Conservation (phyloP, 2,113 vertebrate species). For the Laticauda colubrina region DNA sequence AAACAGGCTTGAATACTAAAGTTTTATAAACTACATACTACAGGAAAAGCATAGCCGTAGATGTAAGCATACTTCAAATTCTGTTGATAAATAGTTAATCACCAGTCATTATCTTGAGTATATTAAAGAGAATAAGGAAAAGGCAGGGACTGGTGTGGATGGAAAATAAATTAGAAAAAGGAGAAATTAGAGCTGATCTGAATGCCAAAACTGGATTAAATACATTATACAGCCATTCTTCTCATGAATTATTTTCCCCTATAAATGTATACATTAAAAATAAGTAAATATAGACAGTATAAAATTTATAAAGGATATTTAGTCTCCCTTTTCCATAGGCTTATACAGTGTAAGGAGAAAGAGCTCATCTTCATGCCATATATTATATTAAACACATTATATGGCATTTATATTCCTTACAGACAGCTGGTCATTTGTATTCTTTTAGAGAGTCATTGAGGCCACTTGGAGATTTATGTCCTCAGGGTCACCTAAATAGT, state of each 20-base stretch:
- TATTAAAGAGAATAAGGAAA: neutral
- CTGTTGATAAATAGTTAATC: neutral
- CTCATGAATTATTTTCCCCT: neutral
- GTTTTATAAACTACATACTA: neutral
- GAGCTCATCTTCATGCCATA: too few relatives aligned
- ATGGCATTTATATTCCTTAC: too few relatives aligned
- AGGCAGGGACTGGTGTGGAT: neutral
- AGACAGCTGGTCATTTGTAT: too few relatives aligned
- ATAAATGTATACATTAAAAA: neutral
- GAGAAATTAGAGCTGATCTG: neutral
- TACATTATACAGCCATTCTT: neutral
- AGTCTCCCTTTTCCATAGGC: conserved; percentile 62
- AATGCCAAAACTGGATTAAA: neutral
- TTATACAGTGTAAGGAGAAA: conserved; percentile 35
- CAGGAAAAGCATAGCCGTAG: neutral
- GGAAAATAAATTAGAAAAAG: neutral
- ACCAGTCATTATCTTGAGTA: neutral
- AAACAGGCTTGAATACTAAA: neutral
- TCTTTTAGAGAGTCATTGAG: too few relatives aligned
- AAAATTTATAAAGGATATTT: conserved; percentile 60
- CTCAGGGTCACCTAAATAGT: too few relatives aligned
- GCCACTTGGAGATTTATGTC: too few relatives aligned
- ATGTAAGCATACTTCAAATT: neutral
- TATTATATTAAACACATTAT: too few relatives aligned
- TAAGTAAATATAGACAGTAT: conserved; percentile 9